Evolutionary conservation across 2,888 invertebrate genomes (phyloP), one percentile per base, ranked within the genome.

Genomic region (Drepana falcataria): DNA sequence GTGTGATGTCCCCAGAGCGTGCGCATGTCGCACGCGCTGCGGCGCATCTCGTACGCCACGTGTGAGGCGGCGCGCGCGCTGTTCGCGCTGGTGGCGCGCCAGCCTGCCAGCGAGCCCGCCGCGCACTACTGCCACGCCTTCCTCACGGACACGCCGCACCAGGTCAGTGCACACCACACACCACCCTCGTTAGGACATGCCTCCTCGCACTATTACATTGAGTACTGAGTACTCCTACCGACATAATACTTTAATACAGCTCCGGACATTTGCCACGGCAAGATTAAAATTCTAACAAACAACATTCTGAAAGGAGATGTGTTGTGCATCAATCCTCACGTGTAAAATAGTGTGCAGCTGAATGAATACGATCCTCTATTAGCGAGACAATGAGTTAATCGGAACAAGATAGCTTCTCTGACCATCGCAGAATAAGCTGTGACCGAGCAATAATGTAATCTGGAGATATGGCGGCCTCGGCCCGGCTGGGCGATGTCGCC

Each of bases 41-140:
- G 95, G 71, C 94, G 96, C 82, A 96, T 96, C 75, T 95, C 96
- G 73, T 96, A 95, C 91, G 96, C 96, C 73, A 95, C 95, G 74
- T 96, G 96, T 94, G 96, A 96, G 87, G 94, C 95, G 40, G 93
- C 94, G 71, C 92, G 94, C 82, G 93, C 94, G 66, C 94, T 95
- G 85, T 96, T 96, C 91, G 95, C 96, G 79, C 95, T 96, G 84
- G 93, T 96, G 70, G 87, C 89, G 57, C 87, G 89, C 66, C 87
- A 84, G 81, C 87, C 88, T 60, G 82, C 85, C 73, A 66, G 73
- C 63, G 79, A 89, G 94, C 74, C 94, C 93, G 87, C 95, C 35
- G 35, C 49, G n/a, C 96, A 96, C 87, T 95, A 94, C 88, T 96
- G 96, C 87, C 96, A 96, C 91, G 95, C 95, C 59, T 96, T 96